phyloP scores from a whole-genome alignment of 2,888 invertebrate genomes.

The Gasteruption jaculator region DNA sequence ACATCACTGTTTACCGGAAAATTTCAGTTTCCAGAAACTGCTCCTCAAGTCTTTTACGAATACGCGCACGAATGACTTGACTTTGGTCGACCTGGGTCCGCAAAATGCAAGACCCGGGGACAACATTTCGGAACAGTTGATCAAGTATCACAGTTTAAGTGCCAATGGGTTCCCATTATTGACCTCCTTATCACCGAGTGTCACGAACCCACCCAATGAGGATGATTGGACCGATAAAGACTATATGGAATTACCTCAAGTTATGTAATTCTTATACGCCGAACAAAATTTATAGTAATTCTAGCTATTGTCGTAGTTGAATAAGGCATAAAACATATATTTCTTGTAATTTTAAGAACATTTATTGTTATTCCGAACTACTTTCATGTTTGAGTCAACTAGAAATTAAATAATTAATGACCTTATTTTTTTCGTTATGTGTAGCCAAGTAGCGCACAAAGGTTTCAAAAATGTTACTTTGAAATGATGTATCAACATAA shows the following conservation, averaged over 20 bases:
- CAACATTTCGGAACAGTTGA: conserved; percentile 54
- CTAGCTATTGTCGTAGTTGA: too few relatives aligned
- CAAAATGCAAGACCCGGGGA: conserved; percentile 62
- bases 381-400: too few relatives aligned
- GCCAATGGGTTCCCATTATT: conserved; percentile 60
- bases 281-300: too few relatives aligned
- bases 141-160: conserved; percentile 61
- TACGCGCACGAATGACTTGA: conserved; percentile 50
- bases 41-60: conserved; percentile 34
- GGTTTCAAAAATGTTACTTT: too few relatives aligned
- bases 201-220: conserved; percentile 52
- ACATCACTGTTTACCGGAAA: conserved; percentile 70
- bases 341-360: too few relatives aligned
- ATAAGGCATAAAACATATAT: too few relatives aligned
- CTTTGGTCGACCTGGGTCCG: conserved; percentile 57
- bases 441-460: too few relatives aligned
- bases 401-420: too few relatives aligned
- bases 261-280: neutral
- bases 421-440: too few relatives aligned
- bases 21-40: conserved; percentile 36
- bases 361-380: too few relatives aligned
- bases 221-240: conserved; percentile 65
- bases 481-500: too few relatives aligned
- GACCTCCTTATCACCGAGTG: conserved; percentile 56
- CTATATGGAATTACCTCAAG: conserved; percentile 59